A percentile compares a stretch with the other conserved stretches of the same genome.
Evolutionary conservation across 2,888 invertebrate genomes (phyloP).

Genomic region (Pristionchus entomophagus): DNA sequence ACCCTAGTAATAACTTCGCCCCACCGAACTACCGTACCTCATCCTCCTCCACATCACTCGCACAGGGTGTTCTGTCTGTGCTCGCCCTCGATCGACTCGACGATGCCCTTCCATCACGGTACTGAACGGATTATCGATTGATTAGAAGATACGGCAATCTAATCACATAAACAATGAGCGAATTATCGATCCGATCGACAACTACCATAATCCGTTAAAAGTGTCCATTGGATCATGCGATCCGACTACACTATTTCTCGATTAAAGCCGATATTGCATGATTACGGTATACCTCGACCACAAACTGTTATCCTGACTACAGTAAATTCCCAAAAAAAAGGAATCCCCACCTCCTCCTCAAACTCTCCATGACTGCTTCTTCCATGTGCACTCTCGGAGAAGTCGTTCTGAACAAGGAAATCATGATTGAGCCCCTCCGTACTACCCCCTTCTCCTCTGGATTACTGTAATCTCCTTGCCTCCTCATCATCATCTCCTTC

Average conservation of each 20-base stretch:
- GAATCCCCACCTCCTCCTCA: slow-evolving; percentile 34
- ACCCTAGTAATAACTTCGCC: neutral
- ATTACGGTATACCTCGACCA: too few species aligned
- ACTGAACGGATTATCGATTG: slow-evolving; percentile 10
- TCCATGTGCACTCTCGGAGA: neutral
- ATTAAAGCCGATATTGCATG: too few species aligned
- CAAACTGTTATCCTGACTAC: too few species aligned
- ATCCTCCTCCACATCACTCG: slow-evolving; percentile 46
- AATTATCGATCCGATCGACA: too few species aligned
- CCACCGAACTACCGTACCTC: slow-evolving; percentile 34
- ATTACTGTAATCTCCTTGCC: neutral
- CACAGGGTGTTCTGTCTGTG: slow-evolving; percentile 46
- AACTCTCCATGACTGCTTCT: neutral
- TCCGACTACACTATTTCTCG: too few species aligned
- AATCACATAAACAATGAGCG: too few species aligned
- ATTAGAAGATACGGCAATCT: neutral
- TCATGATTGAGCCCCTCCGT: neutral
- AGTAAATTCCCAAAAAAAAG: too few species aligned
- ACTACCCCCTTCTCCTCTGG: neutral
- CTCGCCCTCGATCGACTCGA: slow-evolving; percentile 18
- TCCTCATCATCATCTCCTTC: slow-evolving; percentile 52
- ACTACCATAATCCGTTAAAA: too few species aligned
- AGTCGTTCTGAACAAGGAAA: slow-evolving; percentile 35
- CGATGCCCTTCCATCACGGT: slow-evolving; percentile 31
- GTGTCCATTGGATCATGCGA: too few species aligned